Evolutionary conservation across 2,888 invertebrate species (phyloP).

Genomic region (Drosophila quasianomalipes): DNA sequence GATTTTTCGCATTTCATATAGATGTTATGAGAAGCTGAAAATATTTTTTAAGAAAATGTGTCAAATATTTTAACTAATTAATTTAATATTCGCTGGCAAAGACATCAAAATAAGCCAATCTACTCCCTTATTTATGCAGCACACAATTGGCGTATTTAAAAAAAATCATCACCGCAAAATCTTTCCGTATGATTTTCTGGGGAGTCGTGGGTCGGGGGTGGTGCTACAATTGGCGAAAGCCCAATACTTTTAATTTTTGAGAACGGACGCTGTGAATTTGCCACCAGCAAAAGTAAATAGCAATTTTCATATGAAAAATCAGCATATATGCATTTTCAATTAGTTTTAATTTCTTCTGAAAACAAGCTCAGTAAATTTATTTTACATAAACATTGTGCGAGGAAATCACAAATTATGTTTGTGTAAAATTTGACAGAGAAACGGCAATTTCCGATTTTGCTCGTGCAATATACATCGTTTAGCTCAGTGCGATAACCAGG

Average conservation of each 20-base stretch:
- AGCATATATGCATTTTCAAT: not conserved
- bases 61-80: not conserved
- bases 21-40: too few species aligned
- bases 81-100: not conserved
- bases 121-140: not conserved
- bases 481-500: not conserved
- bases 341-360: not conserved
- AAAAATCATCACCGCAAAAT: not conserved
- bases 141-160: not conserved
- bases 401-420: not conserved
- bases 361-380: not conserved
- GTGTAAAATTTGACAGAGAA: not conserved
- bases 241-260: too few species aligned
- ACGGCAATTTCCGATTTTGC: not conserved
- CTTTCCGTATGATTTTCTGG: not conserved
- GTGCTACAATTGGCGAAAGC: not conserved
- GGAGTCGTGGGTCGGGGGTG: too few species aligned
- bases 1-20: too few species aligned
- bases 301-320: not conserved
- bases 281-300: not conserved
- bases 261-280: too few species aligned
- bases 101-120: not conserved
- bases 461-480: not conserved
- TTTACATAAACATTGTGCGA: not conserved
- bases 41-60: too few species aligned